Percentiles rank a stretch among this genome's conserved stretches.
These are phyloP conservation scores for Lasiommata megera DNA, from an alignment of 2,888 invertebrate genomes.

Conservation along the genomic window DNA sequence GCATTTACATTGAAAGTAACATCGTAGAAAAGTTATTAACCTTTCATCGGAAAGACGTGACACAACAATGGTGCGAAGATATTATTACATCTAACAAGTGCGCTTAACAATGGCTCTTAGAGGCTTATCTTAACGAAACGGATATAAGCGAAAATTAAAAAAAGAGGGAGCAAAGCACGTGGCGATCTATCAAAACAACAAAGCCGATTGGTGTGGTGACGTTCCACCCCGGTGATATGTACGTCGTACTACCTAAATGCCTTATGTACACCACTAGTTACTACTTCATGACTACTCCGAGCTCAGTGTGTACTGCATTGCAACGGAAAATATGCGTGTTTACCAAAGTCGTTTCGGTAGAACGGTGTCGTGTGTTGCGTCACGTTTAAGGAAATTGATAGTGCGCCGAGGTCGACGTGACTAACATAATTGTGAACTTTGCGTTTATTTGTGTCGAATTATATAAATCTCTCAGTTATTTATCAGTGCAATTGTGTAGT, in stretches of 20 bases:
- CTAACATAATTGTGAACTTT: conserved; percentile 70
- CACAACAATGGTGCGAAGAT: conserved; percentile 4
- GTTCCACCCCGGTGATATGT: conserved; percentile 81
- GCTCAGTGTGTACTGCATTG: conserved; percentile 82
- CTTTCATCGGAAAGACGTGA: not conserved
- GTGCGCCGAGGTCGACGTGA: conserved; percentile 78
- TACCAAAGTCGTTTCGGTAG: conserved; percentile 81
- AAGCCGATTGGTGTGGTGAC: conserved; percentile 80
- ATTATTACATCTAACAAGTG: conserved; percentile 1
- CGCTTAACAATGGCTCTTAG: conserved; percentile 21
- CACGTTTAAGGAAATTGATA: conserved; percentile 81
- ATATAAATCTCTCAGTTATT: conserved; percentile 45
- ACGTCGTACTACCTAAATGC: conserved; percentile 82
- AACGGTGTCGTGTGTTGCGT: conserved; percentile 81
- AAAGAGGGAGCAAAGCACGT: conserved; percentile 72
- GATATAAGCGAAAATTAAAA: conserved; percentile 40
- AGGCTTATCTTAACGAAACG: conserved; percentile 30
- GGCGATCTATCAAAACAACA: conserved; percentile 80
- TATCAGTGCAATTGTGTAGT: conserved; percentile 57
- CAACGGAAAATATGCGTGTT: conserved; percentile 82
- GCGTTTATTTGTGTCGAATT: conserved; percentile 58
- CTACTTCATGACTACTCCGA: conserved; percentile 81
- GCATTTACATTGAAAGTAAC: not conserved
- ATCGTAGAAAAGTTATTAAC: not conserved
- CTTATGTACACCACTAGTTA: conserved; percentile 81